Evolutionary conservation across 2,797 vertebrate genomes (phyloP).

Genomic region (Danio albolineatus): DNA sequence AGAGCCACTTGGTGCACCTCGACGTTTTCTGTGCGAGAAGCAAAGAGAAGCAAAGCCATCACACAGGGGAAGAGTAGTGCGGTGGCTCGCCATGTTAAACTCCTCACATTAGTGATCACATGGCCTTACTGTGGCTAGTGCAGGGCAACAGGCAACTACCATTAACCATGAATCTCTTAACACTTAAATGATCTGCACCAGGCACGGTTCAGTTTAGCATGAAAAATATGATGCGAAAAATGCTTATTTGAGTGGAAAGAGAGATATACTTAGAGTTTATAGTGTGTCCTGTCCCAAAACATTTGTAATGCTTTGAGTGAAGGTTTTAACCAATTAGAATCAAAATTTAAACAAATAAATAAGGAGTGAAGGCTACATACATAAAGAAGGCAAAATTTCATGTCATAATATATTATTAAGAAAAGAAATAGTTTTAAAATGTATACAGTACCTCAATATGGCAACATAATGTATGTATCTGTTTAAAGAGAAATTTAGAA

Average conservation of each 20-base stretch:
- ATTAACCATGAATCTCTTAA: conserved; percentile 65
- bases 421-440: conserved; percentile 19
- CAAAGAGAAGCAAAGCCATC: conserved; percentile 70
- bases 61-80: conserved; percentile 67
- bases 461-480: conserved; percentile 45
- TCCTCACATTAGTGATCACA: conserved; percentile 66
- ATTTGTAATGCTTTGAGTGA: neutral
- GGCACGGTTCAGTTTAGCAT: conserved; percentile 52
- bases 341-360: conserved; percentile 20
- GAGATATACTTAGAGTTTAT: conserved; percentile 43
- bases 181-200: conserved; percentile 53
- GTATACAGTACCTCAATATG: conserved; percentile 49
- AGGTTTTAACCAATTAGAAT: conserved; percentile 28
- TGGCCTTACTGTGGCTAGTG: conserved; percentile 67
- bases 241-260: conserved; percentile 59
- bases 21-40: conserved; percentile 78
- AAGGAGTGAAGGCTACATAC: neutral
- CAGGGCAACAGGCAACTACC: conserved; percentile 73
- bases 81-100: conserved; percentile 65
- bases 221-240: conserved; percentile 51
- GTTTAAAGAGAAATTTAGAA: conserved; percentile 45
- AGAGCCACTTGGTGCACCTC: conserved; percentile 85
- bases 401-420: neutral
- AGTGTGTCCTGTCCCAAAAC: neutral
- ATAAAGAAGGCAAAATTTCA: neutral